Evolutionary conservation across 2,888 invertebrate genomes (phyloP).

Genomic region (Leucophenga montana): DNA sequence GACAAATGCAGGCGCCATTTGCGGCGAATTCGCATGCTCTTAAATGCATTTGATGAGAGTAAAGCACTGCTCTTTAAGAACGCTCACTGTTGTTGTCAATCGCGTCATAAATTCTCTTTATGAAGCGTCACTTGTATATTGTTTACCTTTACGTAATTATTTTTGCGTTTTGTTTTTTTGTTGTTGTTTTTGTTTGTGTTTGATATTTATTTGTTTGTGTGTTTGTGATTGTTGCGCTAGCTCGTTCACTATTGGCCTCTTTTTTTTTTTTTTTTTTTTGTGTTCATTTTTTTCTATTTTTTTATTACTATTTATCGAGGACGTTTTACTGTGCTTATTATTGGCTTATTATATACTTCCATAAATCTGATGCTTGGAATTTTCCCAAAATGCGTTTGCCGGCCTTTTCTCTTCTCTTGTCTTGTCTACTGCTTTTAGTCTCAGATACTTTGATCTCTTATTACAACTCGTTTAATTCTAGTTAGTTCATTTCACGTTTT

Average conservation of each 20-base stretch:
- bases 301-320: background rate
- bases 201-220: background rate
- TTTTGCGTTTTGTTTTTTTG: conserved; percentile 60
- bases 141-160: conserved; percentile 68
- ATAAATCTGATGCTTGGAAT: conserved; percentile 8
- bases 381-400: background rate
- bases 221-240: conserved; percentile 7
- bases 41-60: no score
- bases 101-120: conserved; percentile 34
- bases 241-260: conserved; percentile 22
- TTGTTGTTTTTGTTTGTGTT: conserved; percentile 40
- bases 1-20: conserved; percentile 38
- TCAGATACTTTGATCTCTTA: no score
- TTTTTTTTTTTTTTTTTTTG: conserved; percentile 35
- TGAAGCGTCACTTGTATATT: conserved; percentile 52
- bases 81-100: background rate
- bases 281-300: conserved; percentile 23
- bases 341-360: background rate
- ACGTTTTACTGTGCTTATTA: conserved; percentile 1
- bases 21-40: conserved; percentile 32
- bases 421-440: no score
- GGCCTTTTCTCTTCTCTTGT: no score
- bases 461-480: no score
- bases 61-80: background rate
- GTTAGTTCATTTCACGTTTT: no score